Evolutionary conservation across 2,113 vertebrate genomes (phyloP), one percentile per base, ranked within the genome.

Genomic region (Fulmarus glacialis): DNA sequence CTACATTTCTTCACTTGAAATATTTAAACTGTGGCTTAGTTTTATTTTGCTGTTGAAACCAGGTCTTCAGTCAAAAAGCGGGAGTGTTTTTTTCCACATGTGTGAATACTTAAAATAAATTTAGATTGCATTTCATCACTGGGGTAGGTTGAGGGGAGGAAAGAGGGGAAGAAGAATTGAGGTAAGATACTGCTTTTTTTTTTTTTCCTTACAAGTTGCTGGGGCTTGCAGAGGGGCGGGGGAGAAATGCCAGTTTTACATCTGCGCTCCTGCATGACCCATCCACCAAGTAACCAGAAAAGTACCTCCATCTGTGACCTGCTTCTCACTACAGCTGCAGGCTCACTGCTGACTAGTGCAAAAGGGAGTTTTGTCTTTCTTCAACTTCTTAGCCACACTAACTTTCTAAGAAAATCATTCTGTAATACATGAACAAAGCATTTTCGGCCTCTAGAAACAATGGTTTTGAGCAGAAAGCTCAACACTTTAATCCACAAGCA

Each of bases 261-360:
- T 20, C 40, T 72, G 20, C 4, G 13, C 34, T 66, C 48, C 59
- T 79, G 15, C 5, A 32, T 20, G 29, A 85, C 7, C 20, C 20
- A 72, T 38, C 32, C 43, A 66, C 26, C 38, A 21, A 13, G 17
- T 19, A 75, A 70, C 26, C 6, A 12, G 47, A 79, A 26, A 45
- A 32, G 7, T 11, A 34, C 12, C 32, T 87, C 42, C 58, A 48
- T 1, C 16, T 0, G n/a, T 26, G 19, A 72, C 53, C 42, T 40
- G 15, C 71, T 73, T 16, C 58, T 48, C 58, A 56, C 17, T 75
- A 53, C 27, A 60, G 26, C 0, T 68, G 34, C 3, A 5, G 45
- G 38, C n/a, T 87, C 68, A 62, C 6, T n/a, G 68, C 29, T 45
- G 13, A 56, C 0, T 0, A 48, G 12, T 5, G 21, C 2, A 1